A percentile compares a stretch with the other conserved stretches of the same genome.
These are phyloP conservation scores for Tachypleus tridentatus DNA, from an alignment of 1,140 invertebrate species.

Conservation along the genomic window DNA sequence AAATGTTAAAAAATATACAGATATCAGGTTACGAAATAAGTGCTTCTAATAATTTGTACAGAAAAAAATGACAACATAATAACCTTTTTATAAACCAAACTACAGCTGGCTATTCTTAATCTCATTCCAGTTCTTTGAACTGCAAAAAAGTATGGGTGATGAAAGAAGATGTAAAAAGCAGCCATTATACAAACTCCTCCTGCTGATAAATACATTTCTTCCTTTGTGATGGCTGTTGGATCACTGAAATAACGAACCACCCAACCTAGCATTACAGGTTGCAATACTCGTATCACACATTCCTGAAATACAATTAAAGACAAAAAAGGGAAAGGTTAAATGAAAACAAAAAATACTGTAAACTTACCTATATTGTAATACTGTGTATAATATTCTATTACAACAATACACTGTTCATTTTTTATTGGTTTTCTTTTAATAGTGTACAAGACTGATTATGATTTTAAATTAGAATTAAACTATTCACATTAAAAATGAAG, in stretches of 20 bases:
- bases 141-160: conserved; percentile 66
- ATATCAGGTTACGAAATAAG: conserved; percentile 1
- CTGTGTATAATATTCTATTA: no score
- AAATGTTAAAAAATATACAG: not conserved
- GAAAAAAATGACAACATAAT: not conserved
- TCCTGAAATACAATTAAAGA: conserved; percentile 16
- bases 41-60: not conserved
- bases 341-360: no score
- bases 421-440: no score
- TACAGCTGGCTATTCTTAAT: conserved; percentile 41
- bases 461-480: no score
- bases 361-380: no score
- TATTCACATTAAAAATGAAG: no score
- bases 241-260: conserved; percentile 13
- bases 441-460: no score
- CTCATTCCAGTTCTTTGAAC: conserved; percentile 41
- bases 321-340: no score
- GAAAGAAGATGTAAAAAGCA: conserved; percentile 52
- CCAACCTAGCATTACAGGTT: conserved; percentile 23
- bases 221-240: conserved; percentile 1
- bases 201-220: conserved; percentile 10
- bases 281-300: conserved; percentile 23
- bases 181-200: conserved; percentile 15
- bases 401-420: no score
- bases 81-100: conserved; percentile 44